These are phyloP conservation scores for Melitaea cinxia DNA, from an alignment of 1,140 invertebrate genomes.

Conservation along the genomic window DNA sequence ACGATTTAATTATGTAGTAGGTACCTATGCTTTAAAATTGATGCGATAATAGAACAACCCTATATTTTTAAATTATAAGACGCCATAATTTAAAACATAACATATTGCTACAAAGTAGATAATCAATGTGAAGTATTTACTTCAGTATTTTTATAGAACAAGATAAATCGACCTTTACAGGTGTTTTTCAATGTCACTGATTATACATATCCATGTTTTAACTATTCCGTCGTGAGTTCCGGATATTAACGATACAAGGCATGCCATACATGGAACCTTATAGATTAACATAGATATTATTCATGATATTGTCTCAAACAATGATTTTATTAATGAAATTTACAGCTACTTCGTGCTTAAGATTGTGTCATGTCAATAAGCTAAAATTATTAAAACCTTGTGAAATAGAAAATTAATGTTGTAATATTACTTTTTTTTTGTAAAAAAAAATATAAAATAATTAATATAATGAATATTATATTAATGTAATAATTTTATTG, in stretches of 20 bases:
- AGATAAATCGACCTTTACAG: constrained; percentile 15
- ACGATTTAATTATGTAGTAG: too few relatives aligned
- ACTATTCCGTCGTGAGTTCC: constrained; percentile 47
- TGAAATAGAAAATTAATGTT: constrained; percentile 2
- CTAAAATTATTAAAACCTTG: not conserved
- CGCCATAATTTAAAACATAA: not conserved
- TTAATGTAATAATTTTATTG: too few relatives aligned
- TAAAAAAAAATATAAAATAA: not conserved
- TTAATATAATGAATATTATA: not conserved
- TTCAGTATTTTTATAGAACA: constrained; percentile 24
- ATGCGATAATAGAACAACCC: not conserved
- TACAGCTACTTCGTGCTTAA: not conserved
- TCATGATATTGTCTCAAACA: not conserved
- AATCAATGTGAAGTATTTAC: constrained; percentile 12
- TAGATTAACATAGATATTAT: constrained; percentile 4
- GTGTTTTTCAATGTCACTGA: constrained; percentile 29
- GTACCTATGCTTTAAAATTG: too few relatives aligned
- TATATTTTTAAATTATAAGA: not conserved
- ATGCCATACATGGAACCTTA: constrained; percentile 3
- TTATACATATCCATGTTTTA: constrained; percentile 19
- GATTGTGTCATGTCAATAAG: not conserved
- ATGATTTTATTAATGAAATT: constrained; percentile 2
- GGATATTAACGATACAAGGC: constrained; percentile 38
- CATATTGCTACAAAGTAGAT: not conserved
- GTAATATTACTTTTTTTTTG: not conserved